Base-by-base conservation (phyloP, 2,797 vertebrate species). In the Nannoperca obscura region DNA sequence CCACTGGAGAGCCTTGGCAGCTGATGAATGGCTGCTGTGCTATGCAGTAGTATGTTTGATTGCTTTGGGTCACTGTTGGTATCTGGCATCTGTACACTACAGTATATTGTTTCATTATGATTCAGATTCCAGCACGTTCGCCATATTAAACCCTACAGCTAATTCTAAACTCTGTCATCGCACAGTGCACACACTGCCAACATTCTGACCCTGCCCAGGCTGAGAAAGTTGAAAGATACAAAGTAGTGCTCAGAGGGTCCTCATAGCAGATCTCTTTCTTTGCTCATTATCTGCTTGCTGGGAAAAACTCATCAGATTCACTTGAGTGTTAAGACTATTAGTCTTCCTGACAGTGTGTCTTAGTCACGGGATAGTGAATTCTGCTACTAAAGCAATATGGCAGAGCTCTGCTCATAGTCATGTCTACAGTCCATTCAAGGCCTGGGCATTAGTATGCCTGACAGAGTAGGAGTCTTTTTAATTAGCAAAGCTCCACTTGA, bases 251-350 rank as follows among this genome's bases (percentile, higher is more conserved):
- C 57, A 27, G 55, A 80, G 88, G 80, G 59, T 87, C 88, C 89
- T 89, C 66, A 61, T 17, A 88, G 91, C 88, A 84, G 74, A 91
- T 90, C 90, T 78, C 74, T 85, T 85, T 82, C 83, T 85, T 81
- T 88, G 72, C 84, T 93, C 89, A 92, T 93, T 94, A 93, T 94
- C 88, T 91, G 78, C 77, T 93, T 52, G 89, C 90, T 84, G 88
- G 79, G 77, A 85, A 90, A 90, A 93, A 87, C 86, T 90, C 89
- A 94, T 93, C 93, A 94, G 92, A 94, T 93, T 88, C 89, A 92
- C 89, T 91, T 91, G 88, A 92, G 92, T 93, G 89, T 93, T 93
- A 92, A 92, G 89, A 91, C 91, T 89, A 93, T 94, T 94, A 93
- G 92, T 93, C 83, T 82, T 91, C 83, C 86, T 93, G 91, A 93